Percentiles rank a stretch among this genome's conserved stretches.
phyloP scores from a whole-genome alignment of 2,797 vertebrate species.

The Amblyraja radiata region DNA sequence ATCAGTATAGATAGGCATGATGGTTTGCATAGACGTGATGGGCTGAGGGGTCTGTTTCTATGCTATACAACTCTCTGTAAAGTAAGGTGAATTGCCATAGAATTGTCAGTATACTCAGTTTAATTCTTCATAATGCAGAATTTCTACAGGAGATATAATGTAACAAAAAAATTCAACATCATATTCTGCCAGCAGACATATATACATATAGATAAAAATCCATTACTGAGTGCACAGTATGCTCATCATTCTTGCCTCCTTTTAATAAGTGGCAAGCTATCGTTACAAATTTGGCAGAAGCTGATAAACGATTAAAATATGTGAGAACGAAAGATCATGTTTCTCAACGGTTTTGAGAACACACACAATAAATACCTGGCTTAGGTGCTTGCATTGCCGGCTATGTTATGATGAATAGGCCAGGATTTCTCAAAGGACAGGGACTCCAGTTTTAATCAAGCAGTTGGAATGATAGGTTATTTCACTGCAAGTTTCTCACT shows the following conservation, averaged over 20 bases:
- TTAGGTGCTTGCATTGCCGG: too few species aligned
- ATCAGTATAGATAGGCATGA: too few species aligned
- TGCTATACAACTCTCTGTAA: too few species aligned
- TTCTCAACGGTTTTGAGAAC: neutral
- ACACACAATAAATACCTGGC: neutral
- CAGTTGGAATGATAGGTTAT: neutral
- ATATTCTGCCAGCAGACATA: too few species aligned
- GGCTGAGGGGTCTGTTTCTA: too few species aligned
- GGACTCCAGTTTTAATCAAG: neutral
- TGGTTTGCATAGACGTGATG: too few species aligned
- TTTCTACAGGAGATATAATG: neutral
- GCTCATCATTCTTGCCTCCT: neutral
- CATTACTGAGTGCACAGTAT: neutral
- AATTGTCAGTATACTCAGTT: neutral
- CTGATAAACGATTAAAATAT: neutral
- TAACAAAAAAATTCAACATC: neutral
- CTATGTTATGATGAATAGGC: neutral
- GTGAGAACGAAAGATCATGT: neutral
- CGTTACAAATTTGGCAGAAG: neutral
- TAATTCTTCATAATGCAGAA: neutral
- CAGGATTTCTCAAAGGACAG: neutral
- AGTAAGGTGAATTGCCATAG: neutral
- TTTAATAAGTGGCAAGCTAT: neutral
- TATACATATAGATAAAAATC: neutral
- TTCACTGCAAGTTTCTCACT: neutral